These are phyloP conservation scores for Montipora efflorescens DNA, from an alignment of 64 coral and sea anemone genomes.

Conservation along the genomic window DNA sequence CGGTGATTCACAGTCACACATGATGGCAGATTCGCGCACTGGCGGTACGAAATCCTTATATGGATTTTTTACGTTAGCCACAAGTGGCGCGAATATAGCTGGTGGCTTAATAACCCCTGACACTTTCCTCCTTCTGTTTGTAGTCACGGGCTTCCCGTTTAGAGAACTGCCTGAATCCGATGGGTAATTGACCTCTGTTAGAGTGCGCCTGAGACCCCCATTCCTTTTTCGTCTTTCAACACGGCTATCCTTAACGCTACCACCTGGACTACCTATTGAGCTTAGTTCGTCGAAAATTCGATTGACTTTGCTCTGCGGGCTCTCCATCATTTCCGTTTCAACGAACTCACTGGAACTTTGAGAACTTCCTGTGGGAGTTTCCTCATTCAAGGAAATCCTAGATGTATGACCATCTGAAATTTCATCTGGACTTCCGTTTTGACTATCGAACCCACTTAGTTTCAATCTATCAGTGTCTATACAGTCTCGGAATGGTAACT, in stretches of 20 bases:
- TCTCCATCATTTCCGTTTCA: neutral
- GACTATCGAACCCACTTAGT: neutral
- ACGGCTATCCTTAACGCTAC: conserved; percentile 8
- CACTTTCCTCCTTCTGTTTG: conserved; percentile 64
- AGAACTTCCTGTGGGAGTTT: conserved; percentile 4
- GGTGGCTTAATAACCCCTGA: conserved; percentile 69
- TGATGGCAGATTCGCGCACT: conserved; percentile 86
- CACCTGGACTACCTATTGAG: neutral
- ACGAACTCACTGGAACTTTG: neutral
- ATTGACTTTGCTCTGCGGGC: neutral
- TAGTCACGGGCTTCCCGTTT: neutral
- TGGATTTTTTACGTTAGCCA: conserved; percentile 80
- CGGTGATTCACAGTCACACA: conserved; percentile 63
- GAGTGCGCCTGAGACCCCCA: neutral
- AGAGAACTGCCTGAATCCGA: conserved; percentile 14
- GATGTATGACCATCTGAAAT: neutral
- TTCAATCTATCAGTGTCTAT: neutral
- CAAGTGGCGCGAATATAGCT: conserved; percentile 76
- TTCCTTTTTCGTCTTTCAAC: neutral
- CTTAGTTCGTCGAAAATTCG: neutral
- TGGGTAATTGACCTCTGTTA: conserved; percentile 30
- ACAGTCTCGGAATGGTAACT: conserved; percentile 11
- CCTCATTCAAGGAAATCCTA: neutral
- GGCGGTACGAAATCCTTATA: conserved; percentile 91
- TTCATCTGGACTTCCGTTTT: neutral